Conservation (phyloP, 1,140 invertebrate genomes). For the Anastrepha obliqua region DNA sequence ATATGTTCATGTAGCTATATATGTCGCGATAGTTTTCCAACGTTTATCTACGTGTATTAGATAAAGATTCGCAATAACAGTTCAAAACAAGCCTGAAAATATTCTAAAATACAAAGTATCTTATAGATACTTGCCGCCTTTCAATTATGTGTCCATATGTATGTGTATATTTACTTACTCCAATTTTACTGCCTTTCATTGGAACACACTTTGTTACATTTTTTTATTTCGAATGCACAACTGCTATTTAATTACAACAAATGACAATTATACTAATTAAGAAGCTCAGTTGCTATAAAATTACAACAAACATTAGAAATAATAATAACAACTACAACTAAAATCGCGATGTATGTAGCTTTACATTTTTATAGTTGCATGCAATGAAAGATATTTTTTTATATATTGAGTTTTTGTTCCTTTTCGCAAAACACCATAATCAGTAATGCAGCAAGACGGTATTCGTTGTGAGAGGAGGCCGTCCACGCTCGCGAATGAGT, state of each 20-base stretch:
- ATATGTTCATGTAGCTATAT: too few relatives aligned
- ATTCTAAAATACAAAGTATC: neutral
- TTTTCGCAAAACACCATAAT: constrained; percentile 45
- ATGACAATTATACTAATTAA: constrained; percentile 30
- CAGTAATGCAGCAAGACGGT: neutral
- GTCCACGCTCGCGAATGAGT: neutral
- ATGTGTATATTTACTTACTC: neutral
- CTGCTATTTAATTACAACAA: constrained; percentile 42
- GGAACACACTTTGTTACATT: neutral
- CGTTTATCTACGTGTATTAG: too few relatives aligned
- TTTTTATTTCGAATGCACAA: neutral
- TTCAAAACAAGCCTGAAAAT: neutral
- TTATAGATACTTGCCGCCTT: neutral
- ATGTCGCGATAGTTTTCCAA: too few relatives aligned
- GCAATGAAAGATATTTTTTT: constrained; percentile 42
- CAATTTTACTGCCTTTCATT: neutral
- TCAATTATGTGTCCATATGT: neutral
- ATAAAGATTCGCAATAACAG: too few relatives aligned
- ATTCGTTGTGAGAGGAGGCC: neutral
- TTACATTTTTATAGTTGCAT: constrained; percentile 46
- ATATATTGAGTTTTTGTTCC: neutral
- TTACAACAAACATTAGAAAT: neutral
- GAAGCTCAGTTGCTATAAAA: neutral
- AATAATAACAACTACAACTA: constrained; percentile 38
- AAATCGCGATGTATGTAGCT: constrained; percentile 16